Evolutionary conservation across 1,140 invertebrate genomes (phyloP).

Genomic region (Aleiodes sp.): DNA sequence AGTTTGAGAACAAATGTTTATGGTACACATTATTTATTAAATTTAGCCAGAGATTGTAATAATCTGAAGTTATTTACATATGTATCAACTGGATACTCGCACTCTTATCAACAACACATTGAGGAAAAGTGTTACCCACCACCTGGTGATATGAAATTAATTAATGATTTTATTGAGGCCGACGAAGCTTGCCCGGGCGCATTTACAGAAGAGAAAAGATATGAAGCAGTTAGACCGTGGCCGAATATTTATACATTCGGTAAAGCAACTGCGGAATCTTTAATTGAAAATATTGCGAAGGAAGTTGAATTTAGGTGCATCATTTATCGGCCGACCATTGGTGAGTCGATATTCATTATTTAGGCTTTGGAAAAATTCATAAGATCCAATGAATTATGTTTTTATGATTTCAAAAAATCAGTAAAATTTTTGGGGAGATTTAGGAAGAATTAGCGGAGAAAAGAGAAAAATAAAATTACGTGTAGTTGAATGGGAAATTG

Average conservation of each 20-base stretch:
- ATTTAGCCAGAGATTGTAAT: conserved; percentile 70
- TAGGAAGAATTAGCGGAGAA: too few relatives aligned
- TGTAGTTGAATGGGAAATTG: too few relatives aligned
- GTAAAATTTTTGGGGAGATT: too few relatives aligned
- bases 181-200: conserved; percentile 38
- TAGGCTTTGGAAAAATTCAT: too few relatives aligned
- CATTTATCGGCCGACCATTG: conserved; percentile 70
- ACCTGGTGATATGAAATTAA: conserved; percentile 61
- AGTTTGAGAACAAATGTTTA: conserved; percentile 71
- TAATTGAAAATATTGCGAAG: conserved; percentile 64
- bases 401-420: too few relatives aligned
- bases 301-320: conserved; percentile 68
- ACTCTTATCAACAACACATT: conserved; percentile 61
- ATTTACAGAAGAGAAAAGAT: conserved; percentile 49
- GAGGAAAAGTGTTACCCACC: conserved; percentile 68
- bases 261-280: conserved; percentile 70
- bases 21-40: conserved; percentile 73
- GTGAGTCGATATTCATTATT: too few relatives aligned
- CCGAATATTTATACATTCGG: conserved; percentile 71
- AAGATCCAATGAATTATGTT: too few relatives aligned
- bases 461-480: too few relatives aligned
- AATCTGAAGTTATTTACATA: conserved; percentile 56
- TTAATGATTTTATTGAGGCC: conserved; percentile 59
- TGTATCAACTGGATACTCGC: conserved; percentile 52
- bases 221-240: conserved; percentile 64